A percentile compares a stretch with the other conserved stretches of the same genome.
Evolutionary conservation across 2,888 invertebrate genomes (phyloP).

Genomic region (Limnephilus marmoratus): DNA sequence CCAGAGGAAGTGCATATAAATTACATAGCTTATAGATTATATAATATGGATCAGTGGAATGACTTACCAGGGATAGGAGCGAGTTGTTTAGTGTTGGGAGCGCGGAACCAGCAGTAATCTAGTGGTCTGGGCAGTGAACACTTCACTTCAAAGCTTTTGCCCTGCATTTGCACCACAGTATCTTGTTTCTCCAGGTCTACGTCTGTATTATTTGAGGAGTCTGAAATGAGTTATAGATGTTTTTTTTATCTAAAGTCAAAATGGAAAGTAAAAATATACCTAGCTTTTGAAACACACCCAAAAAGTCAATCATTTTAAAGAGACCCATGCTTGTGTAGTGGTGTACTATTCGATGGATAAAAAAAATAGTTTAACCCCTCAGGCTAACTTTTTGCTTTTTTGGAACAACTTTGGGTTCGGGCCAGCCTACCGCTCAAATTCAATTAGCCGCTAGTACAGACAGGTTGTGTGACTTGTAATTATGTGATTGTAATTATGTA

Average conservation of each 20-base stretch:
- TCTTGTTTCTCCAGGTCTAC: not conserved
- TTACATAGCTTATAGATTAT: too few species aligned
- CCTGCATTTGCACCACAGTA: slow-evolving; percentile 19
- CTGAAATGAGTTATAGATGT: not conserved
- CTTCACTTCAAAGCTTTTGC: slow-evolving; percentile 46
- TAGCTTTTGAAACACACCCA: not conserved
- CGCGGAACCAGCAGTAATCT: slow-evolving; percentile 61
- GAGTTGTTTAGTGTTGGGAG: slow-evolving; percentile 56
- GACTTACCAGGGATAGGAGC: slow-evolving; percentile 50
- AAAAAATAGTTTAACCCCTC: too few species aligned
- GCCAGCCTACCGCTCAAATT: too few species aligned
- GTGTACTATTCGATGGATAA: too few species aligned
- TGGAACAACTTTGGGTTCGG: too few species aligned
- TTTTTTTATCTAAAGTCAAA: not conserved
- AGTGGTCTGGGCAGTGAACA: slow-evolving; percentile 35
- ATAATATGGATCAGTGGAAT: not conserved
- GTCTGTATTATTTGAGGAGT: not conserved
- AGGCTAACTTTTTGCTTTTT: too few species aligned
- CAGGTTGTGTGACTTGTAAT: too few species aligned
- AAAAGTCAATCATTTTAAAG: too few species aligned
- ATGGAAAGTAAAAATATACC: not conserved
- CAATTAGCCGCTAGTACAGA: too few species aligned
- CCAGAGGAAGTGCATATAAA: too few species aligned
- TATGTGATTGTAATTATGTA: too few species aligned
- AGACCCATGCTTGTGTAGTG: too few species aligned